Base-by-base conservation (phyloP, 2,888 invertebrate genomes). In the Leptogaster cylindrica region DNA sequence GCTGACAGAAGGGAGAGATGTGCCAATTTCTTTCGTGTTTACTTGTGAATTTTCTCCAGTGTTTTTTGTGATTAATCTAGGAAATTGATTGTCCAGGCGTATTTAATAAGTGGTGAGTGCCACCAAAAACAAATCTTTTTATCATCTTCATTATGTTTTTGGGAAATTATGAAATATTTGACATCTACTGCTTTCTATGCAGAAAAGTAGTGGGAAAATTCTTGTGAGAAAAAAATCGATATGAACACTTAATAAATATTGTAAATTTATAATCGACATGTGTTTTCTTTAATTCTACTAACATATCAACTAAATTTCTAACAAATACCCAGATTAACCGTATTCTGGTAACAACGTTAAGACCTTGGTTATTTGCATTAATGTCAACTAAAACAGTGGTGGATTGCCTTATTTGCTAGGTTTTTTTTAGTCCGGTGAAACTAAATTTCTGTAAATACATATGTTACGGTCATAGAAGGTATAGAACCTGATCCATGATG, bases 141-240 rank as follows among this genome's bases (percentile, higher is more conserved):
- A 33, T 52, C 18, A 33, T 8, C 31, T 14, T 31, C 16, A 12
- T 20, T 18, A 20, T 39, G 4, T 18, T 18, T 52, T 20, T 36
- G 14, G 23, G 20, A 55, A 36, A 55, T 33, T 55, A 33, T 55
- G 20, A n/a, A 39, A 23, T 36, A 16, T 20, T 55, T 39, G 55
- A 23, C 55, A 52, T 16, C 16, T 31, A 31, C 12, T 23, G 39
- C 55, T 55, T 55, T 36, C 55, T 55, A 55, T 20, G 31, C 33
- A n/a, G n/a, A n/a, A n/a, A n/a, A 27, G 33, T 20, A 33, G 52
- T 10, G 33, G 3, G n/a, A 36, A 36, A 55, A 55, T 10, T 52
- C 31, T 51, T 55, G 41, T 41, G 41, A 41, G n/a, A n/a, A n/a
- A 41, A 41, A 41, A 14, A 55, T 55, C 36, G 55, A 55, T 55